Percentiles rank a stretch among this genome's conserved stretches.
phyloP scores from a whole-genome alignment of 2,888 invertebrate genomes.

The Morpho achilles region DNA sequence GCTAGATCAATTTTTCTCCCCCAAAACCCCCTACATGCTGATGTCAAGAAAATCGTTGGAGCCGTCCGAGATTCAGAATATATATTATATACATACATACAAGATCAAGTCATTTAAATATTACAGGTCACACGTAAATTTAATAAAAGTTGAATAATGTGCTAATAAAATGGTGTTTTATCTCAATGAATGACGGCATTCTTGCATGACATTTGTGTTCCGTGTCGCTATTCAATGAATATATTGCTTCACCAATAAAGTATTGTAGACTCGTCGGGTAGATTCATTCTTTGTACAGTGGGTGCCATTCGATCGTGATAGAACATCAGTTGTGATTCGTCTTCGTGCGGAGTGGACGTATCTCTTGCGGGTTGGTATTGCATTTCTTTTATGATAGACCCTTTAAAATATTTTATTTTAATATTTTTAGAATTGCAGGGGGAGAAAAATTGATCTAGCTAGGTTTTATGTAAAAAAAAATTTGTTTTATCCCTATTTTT shows the following conservation, averaged over 20 bases:
- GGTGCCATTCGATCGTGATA: background rate
- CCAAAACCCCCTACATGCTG: too few species aligned
- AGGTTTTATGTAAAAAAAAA: too few species aligned
- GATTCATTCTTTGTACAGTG: constrained; percentile 5
- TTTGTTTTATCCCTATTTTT: too few species aligned
- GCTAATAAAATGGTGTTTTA: constrained; percentile 47
- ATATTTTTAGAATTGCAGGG: too few species aligned
- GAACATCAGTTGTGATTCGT: constrained; percentile 34
- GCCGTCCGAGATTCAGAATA: too few species aligned
- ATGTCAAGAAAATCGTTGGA: too few species aligned
- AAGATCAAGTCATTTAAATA: too few species aligned
- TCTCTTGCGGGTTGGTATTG: background rate
- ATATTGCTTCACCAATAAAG: constrained; percentile 36
- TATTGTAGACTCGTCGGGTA: constrained; percentile 33
- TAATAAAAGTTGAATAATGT: constrained; percentile 38
- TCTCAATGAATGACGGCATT: constrained; percentile 41
- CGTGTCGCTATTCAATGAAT: constrained; percentile 44
- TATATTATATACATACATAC: too few species aligned
- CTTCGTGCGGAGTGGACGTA: constrained; percentile 24
- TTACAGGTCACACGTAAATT: background rate
- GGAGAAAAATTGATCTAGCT: too few species aligned
- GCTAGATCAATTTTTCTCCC: too few species aligned
- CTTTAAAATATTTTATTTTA: too few species aligned
- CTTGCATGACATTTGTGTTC: constrained; percentile 37
- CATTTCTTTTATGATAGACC: background rate